Base-by-base conservation (phyloP, 2,888 invertebrate genomes). In the Lumbricus terrestris region DNA sequence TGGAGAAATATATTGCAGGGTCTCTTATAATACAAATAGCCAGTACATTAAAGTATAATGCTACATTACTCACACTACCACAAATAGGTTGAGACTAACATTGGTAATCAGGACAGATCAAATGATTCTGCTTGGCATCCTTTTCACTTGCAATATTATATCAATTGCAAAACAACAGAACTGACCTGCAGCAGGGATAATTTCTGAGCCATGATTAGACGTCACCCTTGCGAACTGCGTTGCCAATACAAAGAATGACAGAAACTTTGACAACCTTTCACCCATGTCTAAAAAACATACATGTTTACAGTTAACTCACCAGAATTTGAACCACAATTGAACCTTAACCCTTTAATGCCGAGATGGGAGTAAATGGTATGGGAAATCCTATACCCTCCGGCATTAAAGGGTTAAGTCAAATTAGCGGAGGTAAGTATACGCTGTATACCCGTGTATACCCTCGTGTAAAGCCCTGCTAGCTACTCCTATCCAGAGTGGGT, bases 231-330 rank as follows among this genome's bases (percentile, higher is more conserved):
- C 20, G 35, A 85, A 85, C 34, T 85, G 85, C 20, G 37, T 85
- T 23, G 85, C 37, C 34, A 85, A 85, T 37, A 85, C 85, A 85
- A 85, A 37, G 85, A 85, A 34, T 85, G 85, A 85, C 18, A 85
- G 1, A 34, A 85, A 85, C 35, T 34, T 35, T 23, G 85, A 85
- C 85, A 85, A 85, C 85, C 20, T 34, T 85, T 34, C 85, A 69
- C 69, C 69, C 69, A 69, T 69, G n/a, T 69, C 69, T 69, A 69
- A 54, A 69, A 69, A 69, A 69, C 69, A 69, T n/a, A 47, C 8
- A 47, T 69, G 69, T n/a, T n/a, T 16, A 54, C 11, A 69, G n/a
- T 69, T 69, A 69, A n/a, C 69, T 69, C 5, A n/a, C 29, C n/a
- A 69, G 69, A 69, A 69, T 69, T 69, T n/a, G 69, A 69, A 69